Base-by-base conservation (phyloP, 2,888 invertebrate species). In the Synergus japonicus region DNA sequence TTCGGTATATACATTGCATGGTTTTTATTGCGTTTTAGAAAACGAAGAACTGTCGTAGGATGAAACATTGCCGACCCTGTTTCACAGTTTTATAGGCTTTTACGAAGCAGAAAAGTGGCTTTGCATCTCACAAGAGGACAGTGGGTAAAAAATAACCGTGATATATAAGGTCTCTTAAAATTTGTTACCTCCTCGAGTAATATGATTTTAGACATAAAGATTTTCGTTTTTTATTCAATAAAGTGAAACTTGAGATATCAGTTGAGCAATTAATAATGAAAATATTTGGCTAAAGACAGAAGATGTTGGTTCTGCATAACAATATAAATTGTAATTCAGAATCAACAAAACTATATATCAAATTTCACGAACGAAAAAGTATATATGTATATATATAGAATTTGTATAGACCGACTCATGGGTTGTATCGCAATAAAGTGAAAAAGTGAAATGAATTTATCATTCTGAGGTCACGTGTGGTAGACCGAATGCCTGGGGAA, bases 361-460 rank as follows among this genome's bases (percentile, higher is more conserved):
- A 60, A 60, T 12, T 60, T 2, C 22, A 12, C 18, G 22, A 10
- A 60, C 1, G 9, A 10, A 22, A 60, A 10, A 22, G 1, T 60
- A 37, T 22, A 60, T 60, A 37, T 22, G 1, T 60, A 37, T 22
- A 60, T 60, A 37, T 22, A 60, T 60, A 0, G 60, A 60, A 12
- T 22, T 60, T 22, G 22, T 22, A 60, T 54, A 54, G 1, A 15
- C 13, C 49, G 44, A 43, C 18, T 3, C 67, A 46, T 73, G 73
- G 49, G 54, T 54, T 73, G 73, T 73, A 73, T 54, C 37, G 29
- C 37, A 22, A 29, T 29, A 29, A 29, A n/a, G 29, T 46, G 69
- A 15, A 81, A 80, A 80, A 83, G 83, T 81, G 83, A 86, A 86
- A 85, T 86, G 84, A 87, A 87, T 87, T 86, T 86, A 87, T 86